Conservation (phyloP, 1,140 invertebrate genomes). For the Radopholus similis region DNA sequence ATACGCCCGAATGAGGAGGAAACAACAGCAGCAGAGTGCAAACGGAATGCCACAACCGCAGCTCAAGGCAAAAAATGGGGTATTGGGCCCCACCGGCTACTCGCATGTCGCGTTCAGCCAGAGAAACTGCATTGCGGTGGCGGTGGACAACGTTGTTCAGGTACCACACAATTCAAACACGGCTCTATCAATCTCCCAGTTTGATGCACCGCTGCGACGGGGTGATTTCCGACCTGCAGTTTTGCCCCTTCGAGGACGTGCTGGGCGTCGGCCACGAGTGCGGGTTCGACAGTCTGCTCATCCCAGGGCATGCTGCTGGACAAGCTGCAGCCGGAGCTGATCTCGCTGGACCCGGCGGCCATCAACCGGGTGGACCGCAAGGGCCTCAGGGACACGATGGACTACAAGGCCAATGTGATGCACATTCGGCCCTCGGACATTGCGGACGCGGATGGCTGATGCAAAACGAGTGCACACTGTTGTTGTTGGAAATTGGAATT, state of each 20-base stretch:
- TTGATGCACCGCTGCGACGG: conserved; percentile 72
- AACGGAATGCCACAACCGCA: no score
- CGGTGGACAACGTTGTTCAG: conserved; percentile 78
- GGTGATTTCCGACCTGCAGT: conserved; percentile 73
- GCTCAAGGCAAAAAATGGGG: no score
- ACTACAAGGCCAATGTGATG: conserved; percentile 39
- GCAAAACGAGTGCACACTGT: background rate
- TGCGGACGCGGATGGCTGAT: background rate
- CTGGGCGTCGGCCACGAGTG: conserved; percentile 78
- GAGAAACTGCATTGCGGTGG: conserved; percentile 69
- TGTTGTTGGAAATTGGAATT: background rate
- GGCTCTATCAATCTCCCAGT: conserved; percentile 68
- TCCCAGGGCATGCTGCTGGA: conserved; percentile 91
- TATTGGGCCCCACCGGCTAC: conserved; percentile 70
- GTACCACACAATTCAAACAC: conserved; percentile 65
- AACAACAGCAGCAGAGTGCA: no score
- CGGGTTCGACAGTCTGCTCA: conserved; percentile 82
- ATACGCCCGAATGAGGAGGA: no score
- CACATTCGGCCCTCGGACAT: conserved; percentile 15
- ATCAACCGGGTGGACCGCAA: conserved; percentile 65
- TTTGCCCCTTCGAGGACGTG: conserved; percentile 96
- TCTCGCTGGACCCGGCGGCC: conserved; percentile 76
- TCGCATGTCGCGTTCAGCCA: conserved; percentile 80
- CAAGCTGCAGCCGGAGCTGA: conserved; percentile 86
- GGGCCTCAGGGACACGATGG: conserved; percentile 70